These are phyloP conservation scores for Heliconius hewitsoni DNA, from an alignment of 1,140 invertebrate genomes.

Conservation along the genomic window DNA sequence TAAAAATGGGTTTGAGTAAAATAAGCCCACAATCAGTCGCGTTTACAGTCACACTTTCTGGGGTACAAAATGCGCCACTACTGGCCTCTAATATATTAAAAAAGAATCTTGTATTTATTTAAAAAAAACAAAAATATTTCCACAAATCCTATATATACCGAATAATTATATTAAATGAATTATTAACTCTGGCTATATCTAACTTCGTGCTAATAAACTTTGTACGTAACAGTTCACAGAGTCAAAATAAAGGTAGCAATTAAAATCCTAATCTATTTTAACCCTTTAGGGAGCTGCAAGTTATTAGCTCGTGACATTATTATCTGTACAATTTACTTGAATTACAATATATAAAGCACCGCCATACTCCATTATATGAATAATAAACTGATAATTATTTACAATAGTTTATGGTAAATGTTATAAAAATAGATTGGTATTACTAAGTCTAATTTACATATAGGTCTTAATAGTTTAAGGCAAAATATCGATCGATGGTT, in stretches of 20 bases:
- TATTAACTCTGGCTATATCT: not conserved
- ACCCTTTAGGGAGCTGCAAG: slow-evolving; percentile 4
- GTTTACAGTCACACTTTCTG: no score
- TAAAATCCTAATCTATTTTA: slow-evolving; percentile 13
- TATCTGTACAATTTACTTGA: slow-evolving; percentile 6
- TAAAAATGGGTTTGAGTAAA: no score
- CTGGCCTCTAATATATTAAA: no score
- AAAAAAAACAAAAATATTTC: no score
- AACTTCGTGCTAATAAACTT: not conserved
- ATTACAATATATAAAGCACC: slow-evolving; percentile 12
- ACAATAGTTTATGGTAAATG: not conserved
- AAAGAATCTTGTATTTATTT: not conserved
- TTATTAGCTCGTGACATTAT: slow-evolving; percentile 6
- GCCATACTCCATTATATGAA: slow-evolving; percentile 1
- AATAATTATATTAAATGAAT: no score
- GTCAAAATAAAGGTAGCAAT: slow-evolving; percentile 3
- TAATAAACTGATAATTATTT: not conserved
- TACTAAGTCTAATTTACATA: not conserved
- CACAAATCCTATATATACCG: no score
- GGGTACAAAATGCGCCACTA: no score
- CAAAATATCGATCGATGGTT: no score
- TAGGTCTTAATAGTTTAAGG: no score
- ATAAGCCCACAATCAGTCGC: no score
- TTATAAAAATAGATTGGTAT: not conserved
- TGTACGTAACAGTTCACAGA: not conserved